A percentile compares a stretch with the other conserved stretches of the same genome.
Conservation (phyloP, 2,888 invertebrate genomes). For the Apodemia zela region DNA sequence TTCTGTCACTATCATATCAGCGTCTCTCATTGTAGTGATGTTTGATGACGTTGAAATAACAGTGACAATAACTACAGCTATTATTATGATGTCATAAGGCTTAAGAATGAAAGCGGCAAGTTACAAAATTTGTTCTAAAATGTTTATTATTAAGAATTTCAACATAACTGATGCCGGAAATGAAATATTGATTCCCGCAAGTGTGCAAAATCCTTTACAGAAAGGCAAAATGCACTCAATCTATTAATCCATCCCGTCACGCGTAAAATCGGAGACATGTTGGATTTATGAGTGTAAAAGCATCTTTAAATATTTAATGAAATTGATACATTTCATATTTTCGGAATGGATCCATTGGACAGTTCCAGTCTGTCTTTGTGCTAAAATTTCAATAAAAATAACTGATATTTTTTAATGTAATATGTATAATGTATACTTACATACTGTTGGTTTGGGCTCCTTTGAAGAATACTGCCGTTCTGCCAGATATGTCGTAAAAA, state of each 20-base stretch:
- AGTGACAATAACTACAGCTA: too few species aligned
- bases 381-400: neutral
- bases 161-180: neutral
- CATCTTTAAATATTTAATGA: conserved; percentile 23
- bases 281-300: conserved; percentile 34
- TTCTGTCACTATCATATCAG: too few species aligned
- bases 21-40: too few species aligned
- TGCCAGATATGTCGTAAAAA: too few species aligned
- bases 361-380: neutral
- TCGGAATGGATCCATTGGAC: neutral
- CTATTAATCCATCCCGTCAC: conserved; percentile 36
- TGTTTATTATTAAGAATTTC: too few species aligned
- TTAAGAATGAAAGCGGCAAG: too few species aligned
- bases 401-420: neutral
- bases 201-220: conserved; percentile 21
- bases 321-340: conserved; percentile 11
- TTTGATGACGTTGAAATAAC: too few species aligned
- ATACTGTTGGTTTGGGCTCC: too few species aligned
- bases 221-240: conserved; percentile 36
- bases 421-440: neutral
- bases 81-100: too few species aligned
- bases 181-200: neutral
- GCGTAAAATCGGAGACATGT: conserved; percentile 32
- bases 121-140: too few species aligned
- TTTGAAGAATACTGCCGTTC: too few species aligned